Evolutionary conservation across 64 coral and sea anemone species (phyloP).

Genomic region (Acropora yongei): DNA sequence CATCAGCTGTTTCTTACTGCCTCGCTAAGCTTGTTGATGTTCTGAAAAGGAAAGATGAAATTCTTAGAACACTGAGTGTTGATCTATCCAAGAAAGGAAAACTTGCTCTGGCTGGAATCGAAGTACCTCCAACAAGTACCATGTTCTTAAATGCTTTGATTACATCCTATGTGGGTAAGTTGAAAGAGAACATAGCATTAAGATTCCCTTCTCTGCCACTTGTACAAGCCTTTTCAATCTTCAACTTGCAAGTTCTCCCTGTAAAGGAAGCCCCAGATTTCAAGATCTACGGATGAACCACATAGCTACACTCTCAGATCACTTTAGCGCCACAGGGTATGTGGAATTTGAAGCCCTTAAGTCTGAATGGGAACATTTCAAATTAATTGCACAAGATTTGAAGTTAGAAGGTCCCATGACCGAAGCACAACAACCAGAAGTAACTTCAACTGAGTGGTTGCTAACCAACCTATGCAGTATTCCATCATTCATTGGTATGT

Average conservation of each 20-base stretch:
- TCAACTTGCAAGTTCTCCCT: slow-evolving; percentile 48
- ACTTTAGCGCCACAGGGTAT: slow-evolving; percentile 21
- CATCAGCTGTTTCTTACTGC: slow-evolving; percentile 67
- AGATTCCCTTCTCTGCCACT: slow-evolving; percentile 30
- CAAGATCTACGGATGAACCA: slow-evolving; percentile 23
- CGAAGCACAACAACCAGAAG: slow-evolving; percentile 10
- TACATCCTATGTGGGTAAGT: slow-evolving; percentile 51
- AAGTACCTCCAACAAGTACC: slow-evolving; percentile 47
- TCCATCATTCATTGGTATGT: no score
- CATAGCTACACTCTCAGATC: slow-evolving; percentile 4
- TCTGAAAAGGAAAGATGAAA: slow-evolving; percentile 60
- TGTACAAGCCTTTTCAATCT: slow-evolving; percentile 66
- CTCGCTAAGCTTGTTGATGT: slow-evolving; percentile 57
- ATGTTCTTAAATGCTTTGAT: slow-evolving; percentile 26
- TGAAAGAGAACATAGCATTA: slow-evolving; percentile 53
- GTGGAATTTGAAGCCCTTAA: slow-evolving; percentile 36
- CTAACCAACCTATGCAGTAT: slow-evolving; percentile 49
- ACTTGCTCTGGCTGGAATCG: slow-evolving; percentile 48
- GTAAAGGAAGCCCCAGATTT: slow-evolving; percentile 26
- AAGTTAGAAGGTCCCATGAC: slow-evolving; percentile 51
- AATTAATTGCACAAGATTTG: slow-evolving; percentile 64
- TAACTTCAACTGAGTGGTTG: slow-evolving; percentile 54
- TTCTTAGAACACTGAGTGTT: slow-evolving; percentile 59
- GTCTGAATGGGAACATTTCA: slow-evolving; percentile 57
- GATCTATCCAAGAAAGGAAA: slow-evolving; percentile 58